Percentiles rank a stretch among this genome's conserved stretches.
Conservation (phyloP, 1,140 invertebrate species). For the Pseudomyrmex flavicornis region DNA sequence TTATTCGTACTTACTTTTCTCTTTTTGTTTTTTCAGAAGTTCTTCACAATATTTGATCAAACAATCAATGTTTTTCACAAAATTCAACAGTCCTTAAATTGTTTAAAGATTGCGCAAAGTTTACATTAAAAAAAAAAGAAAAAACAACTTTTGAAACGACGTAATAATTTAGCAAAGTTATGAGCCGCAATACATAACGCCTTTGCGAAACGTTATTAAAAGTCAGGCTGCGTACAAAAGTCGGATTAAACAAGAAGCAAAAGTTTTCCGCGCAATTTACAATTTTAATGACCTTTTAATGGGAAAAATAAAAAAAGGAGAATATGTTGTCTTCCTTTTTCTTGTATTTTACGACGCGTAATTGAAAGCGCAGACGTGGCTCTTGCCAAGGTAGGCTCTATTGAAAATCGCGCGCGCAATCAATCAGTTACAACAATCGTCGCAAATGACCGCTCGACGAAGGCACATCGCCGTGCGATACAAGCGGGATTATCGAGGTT, state of each 20-base stretch:
- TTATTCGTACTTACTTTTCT: too few relatives aligned
- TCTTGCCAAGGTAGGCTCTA: not conserved
- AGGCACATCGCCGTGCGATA: constrained; percentile 20
- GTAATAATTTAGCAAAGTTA: not conserved
- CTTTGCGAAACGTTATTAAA: not conserved
- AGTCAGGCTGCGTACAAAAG: not conserved
- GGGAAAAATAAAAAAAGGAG: not conserved
- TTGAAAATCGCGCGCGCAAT: constrained; percentile 38
- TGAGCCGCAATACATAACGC: not conserved
- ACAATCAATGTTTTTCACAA: too few relatives aligned
- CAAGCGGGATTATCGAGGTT: constrained; percentile 43
- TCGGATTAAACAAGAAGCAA: constrained; percentile 1
- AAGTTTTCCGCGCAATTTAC: constrained; percentile 1
- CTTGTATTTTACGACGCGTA: not conserved
- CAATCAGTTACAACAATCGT: constrained; percentile 56
- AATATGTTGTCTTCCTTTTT: not conserved
- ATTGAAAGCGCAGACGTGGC: constrained; percentile 24
- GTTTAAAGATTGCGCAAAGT: too few relatives aligned
- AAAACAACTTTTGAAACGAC: too few relatives aligned
- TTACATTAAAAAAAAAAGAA: too few relatives aligned
- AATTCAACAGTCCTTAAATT: too few relatives aligned
- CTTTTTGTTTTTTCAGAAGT: too few relatives aligned
- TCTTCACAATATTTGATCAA: too few relatives aligned
- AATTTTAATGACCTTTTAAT: not conserved
- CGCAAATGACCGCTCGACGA: constrained; percentile 36